A percentile compares a stretch with the other conserved stretches of the same genome.
Evolutionary conservation across 1,140 invertebrate genomes (phyloP).

Genomic region (Halyomorpha halys): DNA sequence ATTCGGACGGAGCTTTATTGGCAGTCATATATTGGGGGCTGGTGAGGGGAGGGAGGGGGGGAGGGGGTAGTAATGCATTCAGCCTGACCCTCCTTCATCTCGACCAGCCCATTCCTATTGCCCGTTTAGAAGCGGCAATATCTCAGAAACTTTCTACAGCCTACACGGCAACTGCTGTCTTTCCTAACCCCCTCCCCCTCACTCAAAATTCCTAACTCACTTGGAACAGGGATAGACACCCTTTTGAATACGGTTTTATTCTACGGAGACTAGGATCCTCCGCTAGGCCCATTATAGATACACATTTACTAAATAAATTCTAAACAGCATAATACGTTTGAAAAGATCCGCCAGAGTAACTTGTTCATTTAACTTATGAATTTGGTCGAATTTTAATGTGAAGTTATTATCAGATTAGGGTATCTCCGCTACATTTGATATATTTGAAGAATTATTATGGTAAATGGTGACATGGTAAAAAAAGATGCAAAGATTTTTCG

Average conservation of each 20-base stretch:
- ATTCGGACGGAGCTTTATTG: conserved; percentile 6
- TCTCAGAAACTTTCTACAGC: conserved; percentile 3
- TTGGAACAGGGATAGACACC: background rate
- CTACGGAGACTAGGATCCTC: background rate
- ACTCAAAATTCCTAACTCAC: background rate
- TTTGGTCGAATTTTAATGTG: too few relatives aligned
- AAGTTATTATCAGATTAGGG: too few relatives aligned
- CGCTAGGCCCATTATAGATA: too few relatives aligned
- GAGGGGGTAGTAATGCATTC: background rate
- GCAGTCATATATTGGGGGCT: background rate
- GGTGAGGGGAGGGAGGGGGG: background rate
- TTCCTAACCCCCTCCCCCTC: background rate
- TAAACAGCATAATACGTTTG: too few relatives aligned
- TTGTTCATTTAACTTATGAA: too few relatives aligned
- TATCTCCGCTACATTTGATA: too few relatives aligned
- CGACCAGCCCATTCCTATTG: too few relatives aligned
- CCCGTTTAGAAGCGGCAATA: background rate
- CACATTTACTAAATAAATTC: too few relatives aligned
- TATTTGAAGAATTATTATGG: too few relatives aligned
- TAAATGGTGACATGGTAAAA: too few relatives aligned
- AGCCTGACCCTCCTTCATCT: background rate
- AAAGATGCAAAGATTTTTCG: too few relatives aligned
- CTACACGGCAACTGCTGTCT: background rate
- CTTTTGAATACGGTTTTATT: background rate
- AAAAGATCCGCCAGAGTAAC: too few relatives aligned